Conservation (phyloP, 2,888 invertebrate species). For the Chironomus riparius region DNA sequence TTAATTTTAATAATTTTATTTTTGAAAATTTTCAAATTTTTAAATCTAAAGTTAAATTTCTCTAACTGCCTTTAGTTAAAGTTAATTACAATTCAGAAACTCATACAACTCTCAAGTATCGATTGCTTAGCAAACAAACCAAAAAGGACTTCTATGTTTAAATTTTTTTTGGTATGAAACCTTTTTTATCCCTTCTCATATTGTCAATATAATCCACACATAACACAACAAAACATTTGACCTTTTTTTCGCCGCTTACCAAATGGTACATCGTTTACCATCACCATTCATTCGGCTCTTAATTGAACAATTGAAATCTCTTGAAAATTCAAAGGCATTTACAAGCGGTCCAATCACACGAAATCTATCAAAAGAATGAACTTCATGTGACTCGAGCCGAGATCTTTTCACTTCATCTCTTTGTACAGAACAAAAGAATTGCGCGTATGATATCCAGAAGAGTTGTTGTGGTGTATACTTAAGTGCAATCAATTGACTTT, state of each 20-base stretch:
- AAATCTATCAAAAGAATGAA: neutral
- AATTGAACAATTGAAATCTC: neutral
- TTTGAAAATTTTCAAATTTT: no score
- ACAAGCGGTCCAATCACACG: neutral
- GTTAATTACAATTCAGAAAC: no score
- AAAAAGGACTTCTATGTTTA: neutral
- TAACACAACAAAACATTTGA: no score
- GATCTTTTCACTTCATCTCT: neutral
- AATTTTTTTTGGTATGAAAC: no score
- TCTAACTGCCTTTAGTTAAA: no score
- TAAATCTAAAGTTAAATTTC: no score
- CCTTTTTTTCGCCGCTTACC: neutral
- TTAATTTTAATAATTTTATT: no score
- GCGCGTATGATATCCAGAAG: neutral
- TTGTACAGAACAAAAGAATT: neutral
- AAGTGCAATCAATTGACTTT: neutral
- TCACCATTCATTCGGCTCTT: neutral
- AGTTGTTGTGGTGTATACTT: neutral
- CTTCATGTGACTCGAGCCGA: neutral
- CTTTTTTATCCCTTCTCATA: no score
- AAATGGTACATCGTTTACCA: neutral
- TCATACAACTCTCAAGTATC: no score
- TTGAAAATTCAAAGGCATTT: neutral
- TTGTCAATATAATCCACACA: no score
- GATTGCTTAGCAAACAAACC: no score